phyloP scores from a whole-genome alignment of 1,140 invertebrate species.

The Monochamus saltuarius region DNA sequence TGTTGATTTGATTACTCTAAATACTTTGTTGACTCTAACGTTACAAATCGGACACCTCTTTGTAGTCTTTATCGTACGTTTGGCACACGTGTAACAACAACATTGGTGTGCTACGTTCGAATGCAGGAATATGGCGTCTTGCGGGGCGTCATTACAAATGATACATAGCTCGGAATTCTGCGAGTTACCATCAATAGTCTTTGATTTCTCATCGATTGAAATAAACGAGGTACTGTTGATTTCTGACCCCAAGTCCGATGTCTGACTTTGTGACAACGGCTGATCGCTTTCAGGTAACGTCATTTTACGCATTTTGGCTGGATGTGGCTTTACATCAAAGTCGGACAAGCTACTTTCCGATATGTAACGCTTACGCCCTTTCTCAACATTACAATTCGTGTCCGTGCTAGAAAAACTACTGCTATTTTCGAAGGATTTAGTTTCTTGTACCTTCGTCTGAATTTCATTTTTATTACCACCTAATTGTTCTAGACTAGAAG shows the following conservation, averaged over 20 bases:
- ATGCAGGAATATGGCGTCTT: conserved; percentile 67
- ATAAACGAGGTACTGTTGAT: conserved; percentile 17
- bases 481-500: conserved; percentile 7
- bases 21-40: conserved; percentile 63
- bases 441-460: background rate
- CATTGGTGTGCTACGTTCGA: conserved; percentile 63
- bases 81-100: conserved; percentile 68
- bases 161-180: conserved; percentile 56
- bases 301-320: conserved; percentile 2
- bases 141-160: conserved; percentile 60
- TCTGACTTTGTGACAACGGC: conserved; percentile 2
- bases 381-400: background rate
- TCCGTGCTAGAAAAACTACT: conserved; percentile 1
- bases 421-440: background rate
- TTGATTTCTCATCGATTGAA: conserved; percentile 9
- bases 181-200: conserved; percentile 10
- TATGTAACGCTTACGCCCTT: conserved; percentile 28
- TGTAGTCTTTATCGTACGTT: conserved; percentile 61
- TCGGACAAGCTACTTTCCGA: conserved; percentile 41
- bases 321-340: conserved; percentile 24
- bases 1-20: conserved; percentile 56
- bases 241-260: conserved; percentile 20
- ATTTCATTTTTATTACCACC: background rate
- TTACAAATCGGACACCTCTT: conserved; percentile 68
- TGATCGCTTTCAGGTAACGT: conserved; percentile 5